Conservation (phyloP, 1,140 invertebrate species). For the Mercenaria mercenaria region DNA sequence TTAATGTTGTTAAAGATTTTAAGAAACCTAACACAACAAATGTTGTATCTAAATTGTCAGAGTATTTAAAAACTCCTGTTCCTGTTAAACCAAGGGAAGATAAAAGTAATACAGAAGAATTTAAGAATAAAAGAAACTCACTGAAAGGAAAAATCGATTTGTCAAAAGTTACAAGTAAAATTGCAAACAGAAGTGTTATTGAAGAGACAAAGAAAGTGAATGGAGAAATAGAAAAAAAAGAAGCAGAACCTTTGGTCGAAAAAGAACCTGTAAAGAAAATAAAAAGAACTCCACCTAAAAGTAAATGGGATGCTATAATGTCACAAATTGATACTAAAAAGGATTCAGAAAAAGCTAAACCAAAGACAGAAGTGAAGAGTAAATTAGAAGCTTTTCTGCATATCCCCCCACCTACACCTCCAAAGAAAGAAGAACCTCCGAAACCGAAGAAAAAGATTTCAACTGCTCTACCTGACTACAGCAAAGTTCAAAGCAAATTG, state of each 20-base stretch:
- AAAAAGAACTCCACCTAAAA: constrained; percentile 83
- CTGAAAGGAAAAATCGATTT: constrained; percentile 62
- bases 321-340: constrained; percentile 84
- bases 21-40: constrained; percentile 84
- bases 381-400: constrained; percentile 80
- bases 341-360: constrained; percentile 77
- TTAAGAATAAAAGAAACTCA: constrained; percentile 73
- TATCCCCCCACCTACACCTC: constrained; percentile 64
- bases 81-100: constrained; percentile 77
- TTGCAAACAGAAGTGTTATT: constrained; percentile 56
- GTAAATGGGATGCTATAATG: constrained; percentile 86
- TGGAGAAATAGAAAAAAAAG: constrained; percentile 65
- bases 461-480: constrained; percentile 80
- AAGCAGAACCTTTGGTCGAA: constrained; percentile 69
- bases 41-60: constrained; percentile 79
- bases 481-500: constrained; percentile 83
- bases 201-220: constrained; percentile 63
- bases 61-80: constrained; percentile 80
- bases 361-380: constrained; percentile 84
- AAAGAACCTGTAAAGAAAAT: constrained; percentile 80
- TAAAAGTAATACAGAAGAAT: constrained; percentile 73
- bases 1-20: constrained; percentile 76
- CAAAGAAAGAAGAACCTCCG: constrained; percentile 69
- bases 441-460: constrained; percentile 75
- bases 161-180: constrained; percentile 56